Evolutionary conservation across 2,113 vertebrate species (phyloP), one percentile per base, ranked within the genome.

Genomic region (Propithecus coquereli): DNA sequence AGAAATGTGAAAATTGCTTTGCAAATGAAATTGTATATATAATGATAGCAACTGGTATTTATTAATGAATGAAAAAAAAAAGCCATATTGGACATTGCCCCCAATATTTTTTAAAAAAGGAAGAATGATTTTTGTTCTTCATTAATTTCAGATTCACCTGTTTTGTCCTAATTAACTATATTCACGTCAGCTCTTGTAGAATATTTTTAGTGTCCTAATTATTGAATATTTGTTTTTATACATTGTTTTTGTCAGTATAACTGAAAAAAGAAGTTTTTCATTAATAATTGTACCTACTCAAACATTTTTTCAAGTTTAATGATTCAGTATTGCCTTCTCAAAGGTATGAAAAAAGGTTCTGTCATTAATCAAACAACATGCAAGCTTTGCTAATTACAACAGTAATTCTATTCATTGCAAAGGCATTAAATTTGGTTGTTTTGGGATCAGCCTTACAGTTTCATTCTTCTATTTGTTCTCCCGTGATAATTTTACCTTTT

Each of bases 401-500:
- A 34, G 73, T 85, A 96, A 77, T 45, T 88, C 12, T 54, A 83
- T 79, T 87, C 45, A 84, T 65, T 98, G 88, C 90, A 86, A 66
- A 91, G 87, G 63, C 40, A 97, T 70, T 50, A 95, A 92, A 96
- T 83, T 96, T 95, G 94, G 90, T 96, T 94, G 87, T 71, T 96
- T 95, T 89, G n/a, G 68, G 71, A 57, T 94, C 81, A 96, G 63
- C 90, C 97, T 97, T 97, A 96, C 80, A 97, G 74, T 89, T 97
- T 98, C 66, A 96, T 97, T 96, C 81, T 97, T 94, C 45, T 74
- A 23, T 91, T 89, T 94, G 52, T 86, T 95, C 94, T 97, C 91
- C 10, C 23, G 91, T 81, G 81, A 95, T 97, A 97, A 94, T 97
- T 95, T 96, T 96, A 97, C 95, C 84, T 86, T 98, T 97, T 89